Evolutionary conservation across 2,113 vertebrate species (phyloP), one percentile per base, ranked within the genome.

Genomic region (Mystacornis crossleyi): DNA sequence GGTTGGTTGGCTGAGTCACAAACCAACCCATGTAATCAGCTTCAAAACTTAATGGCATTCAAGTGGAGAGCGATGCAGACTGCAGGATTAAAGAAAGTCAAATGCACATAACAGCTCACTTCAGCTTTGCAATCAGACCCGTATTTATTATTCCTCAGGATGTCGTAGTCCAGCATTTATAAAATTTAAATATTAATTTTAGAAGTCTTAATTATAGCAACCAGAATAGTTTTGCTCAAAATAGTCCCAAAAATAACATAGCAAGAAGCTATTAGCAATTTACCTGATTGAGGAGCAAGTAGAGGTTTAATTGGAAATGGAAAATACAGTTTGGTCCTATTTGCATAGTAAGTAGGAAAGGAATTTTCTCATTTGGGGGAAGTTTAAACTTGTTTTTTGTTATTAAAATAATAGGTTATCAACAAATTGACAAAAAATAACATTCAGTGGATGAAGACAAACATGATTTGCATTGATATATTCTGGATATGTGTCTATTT

Each of bases 181-280:
- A 91, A 95, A 51, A 80, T 95, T 97, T 96, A 47, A 95, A 97
- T 97, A 97, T 94, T 97, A 97, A 97, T 96, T 98, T 98, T 97
- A 96, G 95, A 96, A 97, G 78, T 92, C 77, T 92, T 97, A 96
- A 97, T 97, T 97, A 94, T 81, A 94, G 74, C 17, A 90, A 88
- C 96, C 82, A 95, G 54, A 97, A 94, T 71, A 83, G 38, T 89
- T 97, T 53, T 92, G 33, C 66, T 95, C 47, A 85, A 96, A 97
- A 88, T 72, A 94, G 80, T 93, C 50, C 72, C 89, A 45, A 97
- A 97, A 97, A 97, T 94, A 95, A 54, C 64, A 24, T 57, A 61
- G 50, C 67, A 91, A 92, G 86, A 90, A 89, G 64, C 58, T 95
- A 93, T 66, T 83, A 92, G 64, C 69, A 94, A 96, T 90, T 97